A percentile compares a stretch with the other conserved stretches of the same genome.
These are phyloP conservation scores for Crambe crambe DNA, from an alignment of 37 sponge, comb jelly and placozoan genomes.

Conservation along the genomic window DNA sequence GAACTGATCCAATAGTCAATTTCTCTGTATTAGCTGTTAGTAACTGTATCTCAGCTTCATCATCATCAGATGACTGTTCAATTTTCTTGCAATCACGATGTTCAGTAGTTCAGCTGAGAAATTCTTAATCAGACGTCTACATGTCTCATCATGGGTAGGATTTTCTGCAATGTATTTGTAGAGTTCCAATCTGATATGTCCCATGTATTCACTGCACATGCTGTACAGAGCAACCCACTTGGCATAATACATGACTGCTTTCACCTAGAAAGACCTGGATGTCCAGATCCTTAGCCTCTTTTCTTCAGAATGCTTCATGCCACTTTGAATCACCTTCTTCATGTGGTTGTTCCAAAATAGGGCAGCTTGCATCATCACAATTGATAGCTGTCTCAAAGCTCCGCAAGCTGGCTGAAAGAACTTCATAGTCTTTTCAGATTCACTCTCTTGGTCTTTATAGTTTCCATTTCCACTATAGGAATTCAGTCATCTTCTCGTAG, in stretches of 20 bases:
- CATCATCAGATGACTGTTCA: no score
- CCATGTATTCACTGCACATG: conserved; percentile 49
- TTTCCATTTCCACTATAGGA: neutral
- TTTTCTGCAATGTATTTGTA: conserved; percentile 65
- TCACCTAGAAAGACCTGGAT: neutral
- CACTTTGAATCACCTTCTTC: neutral
- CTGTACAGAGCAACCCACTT: conserved; percentile 57
- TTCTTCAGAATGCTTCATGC: neutral
- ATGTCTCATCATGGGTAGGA: conserved; percentile 10
- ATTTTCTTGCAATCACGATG: no score
- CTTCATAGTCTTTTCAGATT: neutral
- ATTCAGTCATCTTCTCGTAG: neutral
- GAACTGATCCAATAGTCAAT: no score
- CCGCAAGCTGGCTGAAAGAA: neutral
- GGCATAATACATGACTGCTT: conserved; percentile 13
- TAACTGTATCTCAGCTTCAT: no score
- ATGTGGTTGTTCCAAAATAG: neutral
- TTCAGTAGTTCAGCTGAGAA: neutral
- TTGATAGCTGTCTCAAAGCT: neutral
- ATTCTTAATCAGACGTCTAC: neutral
- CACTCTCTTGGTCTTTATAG: neutral
- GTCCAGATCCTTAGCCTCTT: neutral
- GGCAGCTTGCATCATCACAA: neutral
- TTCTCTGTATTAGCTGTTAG: no score
- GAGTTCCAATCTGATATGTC: conserved; percentile 41